Evolutionary conservation across 2,888 invertebrate species (phyloP).

Genomic region (Tiphia femorata): DNA sequence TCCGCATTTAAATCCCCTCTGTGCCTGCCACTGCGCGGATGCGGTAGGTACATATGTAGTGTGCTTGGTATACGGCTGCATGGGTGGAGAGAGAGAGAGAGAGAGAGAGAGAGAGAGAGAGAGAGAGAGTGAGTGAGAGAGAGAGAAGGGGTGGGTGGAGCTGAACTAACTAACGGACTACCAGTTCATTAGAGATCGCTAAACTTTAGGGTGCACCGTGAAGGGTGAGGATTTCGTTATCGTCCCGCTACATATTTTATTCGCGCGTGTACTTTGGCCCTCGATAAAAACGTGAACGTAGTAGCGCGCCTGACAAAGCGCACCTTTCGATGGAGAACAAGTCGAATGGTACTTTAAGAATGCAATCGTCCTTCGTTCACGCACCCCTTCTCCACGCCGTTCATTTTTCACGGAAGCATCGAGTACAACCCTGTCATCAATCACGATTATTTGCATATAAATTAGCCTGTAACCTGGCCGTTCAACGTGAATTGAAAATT

Average conservation of each 20-base stretch:
- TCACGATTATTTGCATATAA: too few relatives aligned
- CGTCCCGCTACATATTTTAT: constrained; percentile 27
- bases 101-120: constrained; percentile 16
- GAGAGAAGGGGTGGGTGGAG: constrained; percentile 20
- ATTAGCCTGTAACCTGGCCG: too few relatives aligned
- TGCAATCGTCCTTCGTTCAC: too few relatives aligned
- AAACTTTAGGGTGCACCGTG: constrained; percentile 51
- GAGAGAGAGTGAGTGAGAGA: constrained; percentile 14
- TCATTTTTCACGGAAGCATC: too few relatives aligned
- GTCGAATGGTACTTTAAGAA: too few relatives aligned
- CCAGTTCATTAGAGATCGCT: constrained; percentile 60
- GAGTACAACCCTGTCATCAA: too few relatives aligned
- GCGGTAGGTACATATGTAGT: constrained; percentile 18
- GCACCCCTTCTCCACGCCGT: too few relatives aligned
- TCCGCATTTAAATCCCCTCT: constrained; percentile 27
- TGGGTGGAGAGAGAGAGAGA: neutral
- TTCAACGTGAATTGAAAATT: too few relatives aligned
- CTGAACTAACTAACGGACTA: constrained; percentile 54
- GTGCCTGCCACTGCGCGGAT: constrained; percentile 9
- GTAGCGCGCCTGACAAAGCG: too few relatives aligned
- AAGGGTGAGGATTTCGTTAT: constrained; percentile 52
- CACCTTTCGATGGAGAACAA: too few relatives aligned
- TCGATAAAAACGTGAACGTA: too few relatives aligned
- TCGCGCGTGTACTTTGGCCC: constrained; percentile 2
- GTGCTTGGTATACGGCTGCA: constrained; percentile 9